phyloP scores from a whole-genome alignment of 2,797 vertebrate species.

The Diceros bicornis region DNA sequence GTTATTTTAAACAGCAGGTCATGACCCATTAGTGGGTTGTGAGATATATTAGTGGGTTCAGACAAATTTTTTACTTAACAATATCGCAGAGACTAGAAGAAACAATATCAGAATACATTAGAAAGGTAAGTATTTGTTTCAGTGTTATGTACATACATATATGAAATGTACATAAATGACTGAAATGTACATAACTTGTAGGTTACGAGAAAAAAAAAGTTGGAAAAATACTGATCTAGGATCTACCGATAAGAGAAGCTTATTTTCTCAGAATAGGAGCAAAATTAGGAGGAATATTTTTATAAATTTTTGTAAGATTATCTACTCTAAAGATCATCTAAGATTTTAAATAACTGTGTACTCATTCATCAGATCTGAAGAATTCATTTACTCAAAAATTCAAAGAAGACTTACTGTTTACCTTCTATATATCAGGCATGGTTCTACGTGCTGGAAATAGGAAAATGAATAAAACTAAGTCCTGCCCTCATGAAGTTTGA shows the following conservation, averaged over 20 bases:
- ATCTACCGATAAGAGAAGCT: conserved; percentile 26
- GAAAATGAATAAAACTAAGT: conserved; percentile 54
- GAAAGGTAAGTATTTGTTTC: conserved; percentile 27
- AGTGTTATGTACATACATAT: not conserved
- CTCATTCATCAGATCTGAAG: not conserved
- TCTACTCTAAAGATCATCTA: not conserved
- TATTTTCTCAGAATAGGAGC: conserved; percentile 60
- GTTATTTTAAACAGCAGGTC: conserved; percentile 12
- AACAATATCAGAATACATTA: not conserved
- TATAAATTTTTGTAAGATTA: conserved; percentile 32
- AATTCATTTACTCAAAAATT: conserved; percentile 46
- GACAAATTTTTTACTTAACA: not conserved
- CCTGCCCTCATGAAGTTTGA: conserved; percentile 8
- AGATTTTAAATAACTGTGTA: conserved; percentile 53
- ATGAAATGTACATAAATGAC: conserved; percentile 26
- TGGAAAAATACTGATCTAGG: not conserved
- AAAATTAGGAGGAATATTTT: conserved; percentile 38
- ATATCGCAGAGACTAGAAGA: not conserved
- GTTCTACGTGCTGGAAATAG: not conserved
- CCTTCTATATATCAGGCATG: not conserved
- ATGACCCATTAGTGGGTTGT: not conserved
- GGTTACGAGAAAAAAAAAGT: not conserved
- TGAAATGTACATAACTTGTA: conserved; percentile 23
- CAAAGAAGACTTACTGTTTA: not conserved
- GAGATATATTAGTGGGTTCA: conserved; percentile 18